These are phyloP conservation scores for Stegophylla sp. DNA, from an alignment of 2,888 invertebrate species.

Conservation along the genomic window DNA sequence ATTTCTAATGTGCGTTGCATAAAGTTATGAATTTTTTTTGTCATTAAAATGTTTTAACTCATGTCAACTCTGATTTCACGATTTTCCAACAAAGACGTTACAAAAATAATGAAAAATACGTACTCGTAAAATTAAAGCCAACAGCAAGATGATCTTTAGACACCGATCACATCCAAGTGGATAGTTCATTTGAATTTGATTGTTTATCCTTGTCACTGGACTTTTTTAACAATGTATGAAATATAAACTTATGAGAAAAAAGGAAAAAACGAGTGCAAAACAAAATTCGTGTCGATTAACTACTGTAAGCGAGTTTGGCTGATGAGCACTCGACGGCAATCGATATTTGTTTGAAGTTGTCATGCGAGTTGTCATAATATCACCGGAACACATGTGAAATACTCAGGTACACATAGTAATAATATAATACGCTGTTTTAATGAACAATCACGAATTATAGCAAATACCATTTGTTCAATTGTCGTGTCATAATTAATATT, in stretches of 20 bases:
- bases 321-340: constrained; percentile 1
- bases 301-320: background rate
- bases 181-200: background rate
- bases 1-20: no score
- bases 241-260: background rate
- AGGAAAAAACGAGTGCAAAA: background rate
- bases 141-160: constrained; percentile 13
- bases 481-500: constrained; percentile 21
- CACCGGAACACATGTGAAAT: constrained; percentile 8
- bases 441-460: constrained; percentile 36
- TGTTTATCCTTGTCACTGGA: background rate
- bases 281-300: no score
- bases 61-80: no score
- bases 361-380: constrained; percentile 20
- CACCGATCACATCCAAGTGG: background rate
- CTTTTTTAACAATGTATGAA: no score
- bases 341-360: constrained; percentile 11
- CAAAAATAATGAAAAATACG: background rate
- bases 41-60: no score
- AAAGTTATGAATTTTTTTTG: no score
- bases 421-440: background rate
- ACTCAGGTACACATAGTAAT: background rate
- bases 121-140: background rate
- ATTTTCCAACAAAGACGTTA: background rate
- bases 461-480: constrained; percentile 38